Evolutionary conservation across 2,797 vertebrate genomes (phyloP).

Genomic region (Diglossa cyanea): DNA sequence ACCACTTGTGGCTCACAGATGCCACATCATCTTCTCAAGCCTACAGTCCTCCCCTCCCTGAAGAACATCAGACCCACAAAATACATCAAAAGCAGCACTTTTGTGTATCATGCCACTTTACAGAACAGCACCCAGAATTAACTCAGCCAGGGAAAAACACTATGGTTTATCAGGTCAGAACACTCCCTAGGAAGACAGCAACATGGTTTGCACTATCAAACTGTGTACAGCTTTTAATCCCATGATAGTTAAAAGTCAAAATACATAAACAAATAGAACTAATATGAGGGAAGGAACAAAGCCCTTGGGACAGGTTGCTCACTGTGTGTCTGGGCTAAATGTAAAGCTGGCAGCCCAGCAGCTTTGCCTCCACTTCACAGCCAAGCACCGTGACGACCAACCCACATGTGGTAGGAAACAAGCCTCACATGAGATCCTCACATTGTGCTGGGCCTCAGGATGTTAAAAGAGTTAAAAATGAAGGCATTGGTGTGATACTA

Average conservation of each 20-base stretch:
- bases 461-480: neutral
- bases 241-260: neutral
- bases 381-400: accelerated
- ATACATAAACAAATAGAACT: neutral
- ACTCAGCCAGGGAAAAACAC: neutral
- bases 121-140: neutral
- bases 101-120: neutral
- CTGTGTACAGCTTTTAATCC: neutral
- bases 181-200: neutral
- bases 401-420: neutral
- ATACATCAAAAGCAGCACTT: neutral
- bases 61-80: neutral
- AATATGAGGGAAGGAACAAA: neutral
- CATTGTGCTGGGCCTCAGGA: neutral
- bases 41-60: neutral
- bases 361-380: neutral
- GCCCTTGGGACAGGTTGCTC: neutral
- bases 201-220: neutral
- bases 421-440: neutral
- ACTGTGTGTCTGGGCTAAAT: neutral
- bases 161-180: neutral
- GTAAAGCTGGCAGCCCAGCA: neutral
- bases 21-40: neutral
- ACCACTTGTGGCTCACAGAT: neutral
- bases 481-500: neutral